These are phyloP conservation scores for Nephila pilipes DNA, from an alignment of 1,140 invertebrate species.

Conservation along the genomic window DNA sequence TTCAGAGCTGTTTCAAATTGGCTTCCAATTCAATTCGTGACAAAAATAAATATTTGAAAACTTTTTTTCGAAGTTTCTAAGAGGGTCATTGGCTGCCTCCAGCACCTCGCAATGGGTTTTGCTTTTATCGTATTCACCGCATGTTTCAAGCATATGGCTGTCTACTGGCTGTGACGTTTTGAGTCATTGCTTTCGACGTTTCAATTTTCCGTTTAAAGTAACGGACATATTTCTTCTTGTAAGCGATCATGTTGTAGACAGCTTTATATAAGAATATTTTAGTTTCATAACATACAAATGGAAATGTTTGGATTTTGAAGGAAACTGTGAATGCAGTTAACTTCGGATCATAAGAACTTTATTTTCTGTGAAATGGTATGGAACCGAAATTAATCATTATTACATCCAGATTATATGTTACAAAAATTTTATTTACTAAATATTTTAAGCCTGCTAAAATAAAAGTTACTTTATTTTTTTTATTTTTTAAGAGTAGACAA, in stretches of 20 bases:
- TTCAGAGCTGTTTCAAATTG: not conserved
- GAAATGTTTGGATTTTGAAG: too few relatives aligned
- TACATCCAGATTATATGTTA: too few relatives aligned
- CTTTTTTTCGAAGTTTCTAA: not conserved
- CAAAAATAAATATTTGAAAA: conserved; percentile 4
- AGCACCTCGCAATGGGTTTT: not conserved
- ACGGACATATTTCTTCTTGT: not conserved
- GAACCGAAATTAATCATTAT: too few relatives aligned
- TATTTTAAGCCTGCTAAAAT: too few relatives aligned
- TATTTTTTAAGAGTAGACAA: too few relatives aligned
- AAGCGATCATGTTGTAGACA: not conserved
- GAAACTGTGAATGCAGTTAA: too few relatives aligned
- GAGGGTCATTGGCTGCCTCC: not conserved
- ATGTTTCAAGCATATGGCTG: not conserved
- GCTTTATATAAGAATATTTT: too few relatives aligned
- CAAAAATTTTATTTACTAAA: too few relatives aligned
- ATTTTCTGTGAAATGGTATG: too few relatives aligned
- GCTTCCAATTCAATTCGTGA: not conserved
- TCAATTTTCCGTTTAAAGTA: conserved; percentile 32
- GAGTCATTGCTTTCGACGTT: conserved; percentile 30
- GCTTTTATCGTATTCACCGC: conserved; percentile 8
- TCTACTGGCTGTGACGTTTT: conserved; percentile 1
- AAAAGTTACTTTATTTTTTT: too few relatives aligned
- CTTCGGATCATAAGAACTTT: too few relatives aligned
- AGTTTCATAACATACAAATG: too few relatives aligned